Base-by-base conservation (phyloP, 2,888 invertebrate species). In the Pilophorus perplexus region DNA sequence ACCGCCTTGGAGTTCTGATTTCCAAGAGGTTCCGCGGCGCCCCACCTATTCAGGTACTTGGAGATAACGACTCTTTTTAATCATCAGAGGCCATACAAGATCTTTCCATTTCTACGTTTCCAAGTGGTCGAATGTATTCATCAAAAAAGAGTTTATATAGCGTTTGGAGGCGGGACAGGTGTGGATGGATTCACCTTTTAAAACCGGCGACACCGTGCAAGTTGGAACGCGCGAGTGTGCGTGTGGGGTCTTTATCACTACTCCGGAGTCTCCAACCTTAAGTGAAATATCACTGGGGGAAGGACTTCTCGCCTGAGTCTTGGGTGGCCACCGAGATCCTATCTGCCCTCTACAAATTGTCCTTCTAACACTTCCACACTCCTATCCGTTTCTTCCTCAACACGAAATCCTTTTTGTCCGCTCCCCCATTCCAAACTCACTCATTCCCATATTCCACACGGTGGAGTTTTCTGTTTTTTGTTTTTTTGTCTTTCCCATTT, bases 201-300 rank as follows among this genome's bases (percentile, higher is more conserved):
- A 44, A 44, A 59, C 42, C 14, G 42, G 25, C 59, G 44, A 25
- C 37, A 18, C 23, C 42, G n/a, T n/a, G 42, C 10, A 20, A 12
- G 6, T 14, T 22, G 67, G 67, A 33, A 38, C 62, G 62, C 28
- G 67, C 38, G 38, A 23, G 64, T 33, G 57, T 55, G 57, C 54
- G 68, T 52, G 68, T 68, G 68, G 68, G 68, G 68, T 68, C 68
- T 68, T 65, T 68, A 68, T 68, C 68, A 50, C 46, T 46, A 44
- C 60, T 44, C 20, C 25, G 25, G 44, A 44, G 59, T 42, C 60
- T 37, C 57, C 65, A 38, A 38, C 66, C 57, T 54, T 55, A 52
- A 66, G 66, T 68, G 68, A 68, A 66, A 60, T 68, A 68, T 68
- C 68, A 60, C 46, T 14, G 40, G 38, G 38, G 55, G 38, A 22